Evolutionary conservation across 2,888 invertebrate genomes (phyloP), one percentile per base, ranked within the genome.

Genomic region (Diaprepes abbreviatus): DNA sequence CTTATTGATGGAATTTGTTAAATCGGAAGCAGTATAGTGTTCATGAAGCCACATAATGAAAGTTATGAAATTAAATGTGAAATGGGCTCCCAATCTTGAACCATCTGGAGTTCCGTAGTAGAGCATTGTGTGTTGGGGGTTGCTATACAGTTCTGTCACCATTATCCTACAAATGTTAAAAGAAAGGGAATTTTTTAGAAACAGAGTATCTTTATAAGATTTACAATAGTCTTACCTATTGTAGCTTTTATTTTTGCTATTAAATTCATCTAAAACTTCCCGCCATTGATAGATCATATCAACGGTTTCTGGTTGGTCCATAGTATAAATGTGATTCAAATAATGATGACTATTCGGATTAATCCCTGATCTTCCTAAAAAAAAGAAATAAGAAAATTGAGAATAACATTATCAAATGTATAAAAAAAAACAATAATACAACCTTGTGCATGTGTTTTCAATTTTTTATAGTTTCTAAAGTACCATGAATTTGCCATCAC

Each of bases 1-100:
- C n/a, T n/a, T n/a, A n/a, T n/a, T n/a, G n/a, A n/a, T n/a, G n/a
- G n/a, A n/a, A n/a, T n/a, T n/a, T n/a, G n/a, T n/a, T n/a, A n/a
- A n/a, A n/a, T n/a, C n/a, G n/a, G n/a, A n/a, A n/a, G n/a, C n/a
- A n/a, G n/a, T n/a, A n/a, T n/a, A n/a, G n/a, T n/a, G n/a, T n/a
- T n/a, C n/a, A n/a, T n/a, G n/a, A n/a, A n/a, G n/a, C n/a, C n/a
- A n/a, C n/a, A n/a, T n/a, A n/a, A n/a, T n/a, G 21, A 55, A 64
- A 12, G 94, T 85, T 36, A 89, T 86, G 79, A 93, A 93, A 81
- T 94, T 94, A 79, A 93, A 93, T 0, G 93, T 91, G 80, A 94
- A 88, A 69, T 94, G 91, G 1, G 91, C 87, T n/a, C 93, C 92
- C 24, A 33, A 45, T 38, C 59, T 68, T 31, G 84, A 80, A 0